Evolutionary conservation across 53 echinoderm and acorn worm species (phyloP).

Genomic region (Echinarachnius parma): DNA sequence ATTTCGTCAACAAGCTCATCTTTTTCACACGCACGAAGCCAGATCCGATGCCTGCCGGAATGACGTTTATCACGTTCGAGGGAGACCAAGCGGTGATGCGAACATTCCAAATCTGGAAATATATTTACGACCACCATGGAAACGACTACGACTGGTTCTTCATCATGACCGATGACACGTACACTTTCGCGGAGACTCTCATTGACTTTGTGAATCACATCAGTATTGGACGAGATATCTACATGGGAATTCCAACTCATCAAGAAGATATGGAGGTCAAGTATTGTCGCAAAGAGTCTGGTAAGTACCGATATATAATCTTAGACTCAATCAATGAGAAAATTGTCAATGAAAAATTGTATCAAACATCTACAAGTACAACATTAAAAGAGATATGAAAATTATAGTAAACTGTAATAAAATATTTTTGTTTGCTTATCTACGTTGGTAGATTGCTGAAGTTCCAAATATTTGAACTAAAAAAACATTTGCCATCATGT

Average conservation of each 20-base stretch:
- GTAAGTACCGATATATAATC: conserved; percentile 38
- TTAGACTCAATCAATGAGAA: too few species aligned
- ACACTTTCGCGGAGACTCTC: conserved; percentile 70
- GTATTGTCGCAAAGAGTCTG: conserved; percentile 92
- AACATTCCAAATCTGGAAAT: conserved; percentile 86
- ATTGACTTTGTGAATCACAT: conserved; percentile 86
- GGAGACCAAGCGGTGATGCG: conserved; percentile 75
- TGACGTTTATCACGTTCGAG: conserved; percentile 69
- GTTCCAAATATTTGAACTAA: too few species aligned
- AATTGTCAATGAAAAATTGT: too few species aligned
- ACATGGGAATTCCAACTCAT: conserved; percentile 77
- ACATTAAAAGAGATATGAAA: too few species aligned
- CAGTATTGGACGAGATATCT: conserved; percentile 82
- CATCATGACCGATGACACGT: conserved; percentile 81
- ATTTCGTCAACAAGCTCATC: conserved; percentile 72
- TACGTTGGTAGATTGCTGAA: too few species aligned
- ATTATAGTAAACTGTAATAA: too few species aligned
- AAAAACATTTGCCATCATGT: too few species aligned
- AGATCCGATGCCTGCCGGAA: conserved; percentile 55
- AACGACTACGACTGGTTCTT: conserved; percentile 92
- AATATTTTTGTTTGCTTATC: too few species aligned
- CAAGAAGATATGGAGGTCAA: conserved; percentile 92
- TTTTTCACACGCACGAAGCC: conserved; percentile 67
- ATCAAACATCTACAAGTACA: too few species aligned
- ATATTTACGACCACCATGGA: conserved; percentile 79